Evolutionary conservation across 2,888 invertebrate genomes (phyloP).

Genomic region (Melanchra persicariae): DNA sequence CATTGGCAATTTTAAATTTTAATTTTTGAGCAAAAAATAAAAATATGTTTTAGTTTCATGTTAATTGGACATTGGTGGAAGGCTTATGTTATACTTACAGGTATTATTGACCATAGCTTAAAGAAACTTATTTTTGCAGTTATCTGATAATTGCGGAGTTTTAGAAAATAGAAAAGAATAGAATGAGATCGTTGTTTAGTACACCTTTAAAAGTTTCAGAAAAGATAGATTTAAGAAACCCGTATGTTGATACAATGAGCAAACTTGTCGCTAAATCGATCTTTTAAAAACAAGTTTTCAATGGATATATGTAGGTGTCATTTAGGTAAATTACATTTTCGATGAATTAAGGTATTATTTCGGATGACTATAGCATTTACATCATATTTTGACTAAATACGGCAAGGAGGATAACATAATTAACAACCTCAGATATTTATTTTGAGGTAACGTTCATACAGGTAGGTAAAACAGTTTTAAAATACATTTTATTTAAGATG

Average conservation of each 20-base stretch:
- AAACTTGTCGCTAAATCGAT: no score
- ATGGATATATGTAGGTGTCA: no score
- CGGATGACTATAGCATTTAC: neutral
- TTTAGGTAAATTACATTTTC: no score
- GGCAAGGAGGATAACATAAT: neutral
- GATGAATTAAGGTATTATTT: no score
- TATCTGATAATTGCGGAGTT: no score
- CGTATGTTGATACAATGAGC: no score
- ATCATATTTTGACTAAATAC: neutral
- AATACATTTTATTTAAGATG: constrained; percentile 4
- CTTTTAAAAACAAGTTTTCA: no score
- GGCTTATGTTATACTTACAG: neutral
- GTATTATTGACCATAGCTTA: neutral
- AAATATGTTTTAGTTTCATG: neutral
- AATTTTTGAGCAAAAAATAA: neutral
- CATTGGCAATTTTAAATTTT: no score
- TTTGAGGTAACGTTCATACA: neutral
- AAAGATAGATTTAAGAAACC: no score
- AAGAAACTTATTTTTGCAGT: neutral
- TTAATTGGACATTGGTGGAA: neutral
- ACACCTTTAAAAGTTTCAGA: no score
- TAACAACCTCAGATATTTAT: neutral
- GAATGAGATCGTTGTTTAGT: no score
- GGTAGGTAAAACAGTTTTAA: neutral
- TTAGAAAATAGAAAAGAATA: no score